Base-by-base conservation (phyloP, 2,888 invertebrate species). In the Apodemia mormo region DNA sequence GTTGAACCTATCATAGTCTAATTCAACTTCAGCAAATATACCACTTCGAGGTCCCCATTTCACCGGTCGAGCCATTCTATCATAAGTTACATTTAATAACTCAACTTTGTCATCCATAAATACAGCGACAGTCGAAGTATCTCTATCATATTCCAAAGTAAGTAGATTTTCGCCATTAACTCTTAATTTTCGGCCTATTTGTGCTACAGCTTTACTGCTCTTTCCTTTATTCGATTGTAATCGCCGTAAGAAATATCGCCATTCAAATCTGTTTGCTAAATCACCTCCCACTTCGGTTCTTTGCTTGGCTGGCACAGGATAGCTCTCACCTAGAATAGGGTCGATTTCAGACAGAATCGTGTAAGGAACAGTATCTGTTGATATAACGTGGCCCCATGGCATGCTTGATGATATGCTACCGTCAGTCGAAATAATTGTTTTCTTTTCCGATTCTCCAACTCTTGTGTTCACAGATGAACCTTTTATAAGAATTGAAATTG, bases 91-190 rank as follows among this genome's bases (percentile, higher is more conserved):
- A 82, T 97, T 97, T 30, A 98, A 86, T 0, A 98, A 92, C 86
- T 97, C 97, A 3, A 97, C 96, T 78, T 97, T 95, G 76, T 98
- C 97, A 80, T 97, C 97, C 93, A 97, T 97, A 82, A 97, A 97
- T 0, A 97, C 97, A 0, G 97, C 96, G 2, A 97, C 97, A 0
- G 97, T 97, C 56, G 96, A 96, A 0, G 96, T 96, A 75, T 97
- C 97, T 76, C 97, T 93, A 82, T 98, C 98, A 83, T 98, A 99
- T 85, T 99, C 98, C 33, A 99, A 92, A 0, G 98, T 97, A 4
- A 99, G 90, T 5, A 98, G 94, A 84, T 98, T 97, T 82, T 98
- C 98, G 0, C 98, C 98, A 82, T 99, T 99, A 0, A 99, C 97
- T 68, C 97, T 93, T 54, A 98, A 86, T 81, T 97, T 97, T 67